phyloP scores from a whole-genome alignment of 2,113 vertebrate genomes.

The Cisticola juncidis region DNA sequence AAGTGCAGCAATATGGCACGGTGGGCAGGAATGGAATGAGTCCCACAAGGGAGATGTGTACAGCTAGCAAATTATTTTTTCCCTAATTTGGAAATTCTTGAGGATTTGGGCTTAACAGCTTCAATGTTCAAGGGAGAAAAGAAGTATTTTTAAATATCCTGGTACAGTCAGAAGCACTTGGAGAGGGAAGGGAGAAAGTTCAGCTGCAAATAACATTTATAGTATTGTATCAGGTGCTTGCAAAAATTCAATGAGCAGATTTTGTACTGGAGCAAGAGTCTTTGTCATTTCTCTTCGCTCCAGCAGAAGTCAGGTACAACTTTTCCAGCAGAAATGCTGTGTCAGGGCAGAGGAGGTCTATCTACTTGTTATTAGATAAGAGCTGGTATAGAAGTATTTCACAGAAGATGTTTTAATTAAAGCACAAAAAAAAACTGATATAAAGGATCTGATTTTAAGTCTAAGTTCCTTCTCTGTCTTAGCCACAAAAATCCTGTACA shows the following conservation, averaged over 20 bases:
- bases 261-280: not conserved
- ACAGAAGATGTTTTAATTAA: not conserved
- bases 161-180: not conserved
- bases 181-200: not conserved
- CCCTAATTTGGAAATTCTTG: conserved; percentile 62
- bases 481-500: not conserved
- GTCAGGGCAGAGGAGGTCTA: not conserved
- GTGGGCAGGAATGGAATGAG: conserved; percentile 58
- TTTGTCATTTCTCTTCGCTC: not conserved
- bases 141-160: conserved; percentile 43
- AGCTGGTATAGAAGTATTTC: not conserved
- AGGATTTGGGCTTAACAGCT: conserved; percentile 4
- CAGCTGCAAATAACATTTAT: not conserved
- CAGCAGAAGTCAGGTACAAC: not conserved
- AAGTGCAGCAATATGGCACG: conserved; percentile 34
- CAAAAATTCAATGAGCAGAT: not conserved
- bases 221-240: not conserved
- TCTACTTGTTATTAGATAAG: not conserved
- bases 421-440: not conserved
- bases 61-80: conserved; percentile 33
- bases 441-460: not conserved
- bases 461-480: not conserved
- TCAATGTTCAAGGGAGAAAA: not conserved
- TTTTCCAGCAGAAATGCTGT: not conserved
- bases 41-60: conserved; percentile 47